Evolutionary conservation across 2,888 invertebrate genomes (phyloP), one percentile per base, ranked within the genome.

Genomic region (Molanna angustata): DNA sequence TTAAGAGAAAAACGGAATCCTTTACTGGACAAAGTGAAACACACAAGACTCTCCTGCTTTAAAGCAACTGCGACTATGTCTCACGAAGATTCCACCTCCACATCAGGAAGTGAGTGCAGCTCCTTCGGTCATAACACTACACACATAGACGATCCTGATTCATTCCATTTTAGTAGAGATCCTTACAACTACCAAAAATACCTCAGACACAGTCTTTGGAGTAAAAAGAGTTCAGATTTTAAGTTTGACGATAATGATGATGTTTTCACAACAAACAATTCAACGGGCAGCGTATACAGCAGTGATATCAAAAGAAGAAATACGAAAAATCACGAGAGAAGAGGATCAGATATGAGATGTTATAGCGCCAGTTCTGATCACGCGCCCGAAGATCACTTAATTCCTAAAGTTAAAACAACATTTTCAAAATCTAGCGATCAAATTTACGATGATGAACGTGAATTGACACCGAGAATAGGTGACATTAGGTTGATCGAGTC

Each of bases 21-120:
- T 37, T 73, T 86, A 55, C 74, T 86, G 51, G 85, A 86, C 64
- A 80, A 82, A 66, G 85, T 86, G 3, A 85, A 85, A 66, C 85
- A 84, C 65, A 85, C 85, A 42, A 78, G 83, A 64, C 67, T 86
- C 52, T 85, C 84, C 20, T 86, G 86, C 66, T 85, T 86, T 66
- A 76, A 78, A 66, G 79, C 80, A 31, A 76, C 75, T 62, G 78
- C 78, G 37, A 78, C 76, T 50, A 66, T 78, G 42, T 71, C 78
- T 21, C 73, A 76, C 47, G 76, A 77, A 59, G 75, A 76, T 56
- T 72, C 75, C 31, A 71, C 72, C 7, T 78, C 77, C 2, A 78
- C 77, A 2, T 78, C 77, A 22, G 77, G 76, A 55, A 78, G 77
- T 58, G 77, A 78, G 32, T 77, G 77, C 64, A 78, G 77, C 61